Base-by-base conservation (phyloP, 1,140 invertebrate species). In the Aplysia californica region DNA sequence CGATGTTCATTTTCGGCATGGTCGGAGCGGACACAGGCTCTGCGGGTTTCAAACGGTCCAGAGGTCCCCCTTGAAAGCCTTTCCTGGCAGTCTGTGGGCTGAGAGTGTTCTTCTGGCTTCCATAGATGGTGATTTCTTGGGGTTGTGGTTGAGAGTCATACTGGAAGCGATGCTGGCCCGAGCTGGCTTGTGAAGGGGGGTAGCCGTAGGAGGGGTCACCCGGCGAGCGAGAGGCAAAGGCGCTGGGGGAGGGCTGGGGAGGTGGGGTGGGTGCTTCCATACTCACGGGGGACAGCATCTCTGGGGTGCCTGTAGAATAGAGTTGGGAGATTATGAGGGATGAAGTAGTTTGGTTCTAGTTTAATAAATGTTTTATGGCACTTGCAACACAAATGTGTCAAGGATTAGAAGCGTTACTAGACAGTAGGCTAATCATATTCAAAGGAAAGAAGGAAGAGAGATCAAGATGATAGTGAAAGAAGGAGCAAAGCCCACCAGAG, bases 161-260 rank as follows among this genome's bases (percentile, higher is more conserved):
- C 58, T 41, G 33, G 59, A 69, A 38, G 65, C 76, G 18, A 58
- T 39, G 23, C 10, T 35, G 35, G n/a, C 74, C 36, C 20, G 75
- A 73, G 50, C 56, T 76, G n/a, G 67, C 41, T 26, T 77, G 76
- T n/a, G n/a, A n/a, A n/a, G n/a, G n/a, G n/a, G n/a, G 61, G 39
- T 75, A 75, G 44, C 67, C 70, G 59, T 71, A 73, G 18, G 66
- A 23, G 10, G 31, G 31, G 23, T 41, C 50, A 21, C 26, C 75
- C 3, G 83, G 79, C 18, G 79, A 76, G 10, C 80, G 79, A 36
- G 75, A 70, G 21, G 75, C 56, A 69, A 86, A 86, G 3, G 86
- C 86, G 44, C 86, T 83, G 31, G 86, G 86, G 15, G 86, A 87
- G 10, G 86, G 86, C 68, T 87, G 85, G 23, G 86, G 86, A 20